phyloP scores from a whole-genome alignment of 2,888 invertebrate genomes.

The Epinotia bilunana region DNA sequence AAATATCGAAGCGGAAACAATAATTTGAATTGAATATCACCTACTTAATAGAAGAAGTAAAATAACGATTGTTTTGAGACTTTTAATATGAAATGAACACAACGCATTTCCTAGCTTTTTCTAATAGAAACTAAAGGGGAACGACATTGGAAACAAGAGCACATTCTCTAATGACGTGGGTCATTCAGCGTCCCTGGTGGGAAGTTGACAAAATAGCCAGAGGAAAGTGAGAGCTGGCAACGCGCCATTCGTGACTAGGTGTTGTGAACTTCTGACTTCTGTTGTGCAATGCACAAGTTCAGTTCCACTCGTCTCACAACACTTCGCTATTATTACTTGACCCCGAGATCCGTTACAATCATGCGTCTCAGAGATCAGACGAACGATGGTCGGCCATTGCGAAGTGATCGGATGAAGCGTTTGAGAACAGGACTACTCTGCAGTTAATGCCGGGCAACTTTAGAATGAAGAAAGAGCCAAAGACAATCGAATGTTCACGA shows the following conservation, averaged over 20 bases:
- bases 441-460: neutral
- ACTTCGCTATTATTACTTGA: neutral
- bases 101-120: neutral
- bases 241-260: constrained; percentile 58
- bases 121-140: constrained; percentile 54
- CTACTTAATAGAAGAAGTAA: too few relatives aligned
- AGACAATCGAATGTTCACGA: neutral
- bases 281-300: neutral
- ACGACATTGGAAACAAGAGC: constrained; percentile 62
- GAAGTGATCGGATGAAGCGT: neutral
- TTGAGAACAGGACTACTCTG: neutral
- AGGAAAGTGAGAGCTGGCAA: constrained; percentile 71
- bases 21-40: too few relatives aligned
- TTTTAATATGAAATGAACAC: neutral
- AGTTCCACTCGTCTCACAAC: neutral
- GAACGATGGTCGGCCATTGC: neutral
- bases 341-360: neutral
- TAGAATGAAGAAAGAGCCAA: neutral
- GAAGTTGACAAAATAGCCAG: constrained; percentile 73
- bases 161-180: constrained; percentile 53
- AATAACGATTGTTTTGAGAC: too few relatives aligned
- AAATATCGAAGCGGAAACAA: too few relatives aligned
- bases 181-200: constrained; percentile 70
- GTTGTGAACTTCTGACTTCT: constrained; percentile 30
- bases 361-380: constrained; percentile 4